A percentile compares a stretch with the other conserved stretches of the same genome.
Conservation (phyloP, 1,140 invertebrate species). For the Pectinophora gossypiella region DNA sequence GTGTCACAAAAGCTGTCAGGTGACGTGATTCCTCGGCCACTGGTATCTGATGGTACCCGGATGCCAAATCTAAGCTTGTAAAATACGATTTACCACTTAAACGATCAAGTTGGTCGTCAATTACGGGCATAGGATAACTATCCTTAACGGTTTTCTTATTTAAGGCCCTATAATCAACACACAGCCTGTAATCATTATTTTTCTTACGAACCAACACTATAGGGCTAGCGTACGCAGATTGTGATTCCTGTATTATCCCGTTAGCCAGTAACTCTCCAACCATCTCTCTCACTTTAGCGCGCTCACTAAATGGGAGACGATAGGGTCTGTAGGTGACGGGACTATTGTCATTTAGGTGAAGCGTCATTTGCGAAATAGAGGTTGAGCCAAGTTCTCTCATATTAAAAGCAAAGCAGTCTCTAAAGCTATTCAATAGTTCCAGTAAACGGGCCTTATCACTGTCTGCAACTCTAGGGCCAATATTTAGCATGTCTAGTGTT, state of each 20-base stretch:
- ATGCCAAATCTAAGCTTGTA: constrained; percentile 7
- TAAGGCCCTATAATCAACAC: constrained; percentile 9
- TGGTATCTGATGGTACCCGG: constrained; percentile 27
- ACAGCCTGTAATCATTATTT: constrained; percentile 4
- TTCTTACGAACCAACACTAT: constrained; percentile 26
- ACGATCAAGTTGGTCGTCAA: constrained; percentile 7
- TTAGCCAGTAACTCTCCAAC: constrained; percentile 16
- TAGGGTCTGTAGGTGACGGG: constrained; percentile 8
- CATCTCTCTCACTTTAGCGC: constrained; percentile 9
- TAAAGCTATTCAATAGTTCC: constrained; percentile 5
- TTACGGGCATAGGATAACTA: constrained; percentile 8
- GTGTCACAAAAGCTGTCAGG: constrained; percentile 17
- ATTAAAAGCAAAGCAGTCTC: constrained; percentile 9
- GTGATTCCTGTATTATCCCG: not conserved
- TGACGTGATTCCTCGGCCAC: constrained; percentile 13
- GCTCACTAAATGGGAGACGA: constrained; percentile 8
- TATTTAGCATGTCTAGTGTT: constrained; percentile 4
- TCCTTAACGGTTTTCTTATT: constrained; percentile 11
- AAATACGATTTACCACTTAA: constrained; percentile 4
- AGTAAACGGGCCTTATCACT: not conserved
- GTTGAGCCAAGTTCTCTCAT: constrained; percentile 1
- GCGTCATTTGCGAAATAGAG: constrained; percentile 1
- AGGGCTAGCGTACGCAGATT: constrained; percentile 18
- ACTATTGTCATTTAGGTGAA: constrained; percentile 1
- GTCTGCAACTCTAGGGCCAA: not conserved